phyloP scores from a whole-genome alignment of 1,140 invertebrate species.

The Laupala kohalensis region DNA sequence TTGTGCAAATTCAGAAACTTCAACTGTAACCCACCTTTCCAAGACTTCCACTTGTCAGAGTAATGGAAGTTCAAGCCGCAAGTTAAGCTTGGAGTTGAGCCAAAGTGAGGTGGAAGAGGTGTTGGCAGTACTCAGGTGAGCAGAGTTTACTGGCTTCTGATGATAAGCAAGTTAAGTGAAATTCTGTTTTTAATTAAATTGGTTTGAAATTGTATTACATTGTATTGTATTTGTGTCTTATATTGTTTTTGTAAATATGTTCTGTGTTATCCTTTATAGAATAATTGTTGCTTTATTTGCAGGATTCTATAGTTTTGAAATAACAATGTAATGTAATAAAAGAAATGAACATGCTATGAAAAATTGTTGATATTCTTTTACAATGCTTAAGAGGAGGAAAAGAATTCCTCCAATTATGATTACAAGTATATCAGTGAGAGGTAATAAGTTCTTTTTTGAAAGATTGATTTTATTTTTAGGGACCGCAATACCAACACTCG shows the following conservation, averaged over 20 bases:
- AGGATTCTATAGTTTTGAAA: no score
- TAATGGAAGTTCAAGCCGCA: constrained; percentile 14
- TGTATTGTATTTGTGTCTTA: no score
- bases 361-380: no score
- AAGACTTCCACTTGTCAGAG: background rate
- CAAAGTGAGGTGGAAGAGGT: constrained; percentile 35
- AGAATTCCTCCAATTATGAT: no score
- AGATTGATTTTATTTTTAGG: background rate
- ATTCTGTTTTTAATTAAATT: no score
- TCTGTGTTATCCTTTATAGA: no score
- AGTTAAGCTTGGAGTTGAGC: constrained; percentile 32
- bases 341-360: background rate
- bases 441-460: background rate
- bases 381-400: background rate
- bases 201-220: no score
- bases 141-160: no score
- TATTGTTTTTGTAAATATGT: no score
- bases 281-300: no score
- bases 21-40: background rate
- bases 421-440: background rate
- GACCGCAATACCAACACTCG: background rate
- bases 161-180: no score
- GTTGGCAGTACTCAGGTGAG: constrained; percentile 27
- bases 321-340: background rate
- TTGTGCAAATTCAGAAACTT: background rate